These are phyloP conservation scores for Opisthograptis luteolata DNA, from an alignment of 2,888 invertebrate species.

Conservation along the genomic window DNA sequence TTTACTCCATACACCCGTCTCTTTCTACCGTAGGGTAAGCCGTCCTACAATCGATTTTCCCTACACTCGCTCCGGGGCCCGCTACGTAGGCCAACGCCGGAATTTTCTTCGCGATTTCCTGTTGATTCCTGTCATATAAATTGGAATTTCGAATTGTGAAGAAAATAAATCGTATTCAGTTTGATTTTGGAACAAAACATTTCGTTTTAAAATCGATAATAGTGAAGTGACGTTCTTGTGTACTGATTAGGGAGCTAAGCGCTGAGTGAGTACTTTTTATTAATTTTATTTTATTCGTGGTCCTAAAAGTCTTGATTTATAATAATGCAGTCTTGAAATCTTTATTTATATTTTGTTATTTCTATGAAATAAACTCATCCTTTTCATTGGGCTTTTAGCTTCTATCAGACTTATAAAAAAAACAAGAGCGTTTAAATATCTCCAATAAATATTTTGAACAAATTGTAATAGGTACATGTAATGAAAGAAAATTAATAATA, in stretches of 20 bases:
- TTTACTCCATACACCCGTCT: slow-evolving; percentile 12
- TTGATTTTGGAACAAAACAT: not conserved
- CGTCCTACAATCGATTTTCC: slow-evolving; percentile 21
- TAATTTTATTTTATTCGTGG: not conserved
- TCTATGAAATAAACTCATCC: too few relatives aligned
- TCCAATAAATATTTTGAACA: too few relatives aligned
- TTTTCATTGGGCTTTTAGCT: too few relatives aligned
- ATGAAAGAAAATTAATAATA: too few relatives aligned
- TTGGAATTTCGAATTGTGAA: slow-evolving; percentile 1
- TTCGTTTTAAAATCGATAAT: not conserved
- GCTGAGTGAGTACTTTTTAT: slow-evolving; percentile 4
- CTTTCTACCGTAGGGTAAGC: slow-evolving; percentile 13
- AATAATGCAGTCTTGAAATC: too few relatives aligned
- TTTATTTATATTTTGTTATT: too few relatives aligned
- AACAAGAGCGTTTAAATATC: too few relatives aligned
- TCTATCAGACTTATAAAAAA: too few relatives aligned
- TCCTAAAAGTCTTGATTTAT: not conserved
- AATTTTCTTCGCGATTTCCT: slow-evolving; percentile 12
- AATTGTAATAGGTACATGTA: too few relatives aligned
- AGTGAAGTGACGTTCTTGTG: slow-evolving; percentile 16
- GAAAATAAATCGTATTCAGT: not conserved
- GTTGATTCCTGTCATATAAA: slow-evolving; percentile 18
- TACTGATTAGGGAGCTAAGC: not conserved
- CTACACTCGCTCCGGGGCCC: slow-evolving; percentile 9
- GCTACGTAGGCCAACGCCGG: slow-evolving; percentile 10